These are phyloP conservation scores for Yoshiicerus persimilis DNA, from an alignment of 1,140 invertebrate species.

Conservation along the genomic window DNA sequence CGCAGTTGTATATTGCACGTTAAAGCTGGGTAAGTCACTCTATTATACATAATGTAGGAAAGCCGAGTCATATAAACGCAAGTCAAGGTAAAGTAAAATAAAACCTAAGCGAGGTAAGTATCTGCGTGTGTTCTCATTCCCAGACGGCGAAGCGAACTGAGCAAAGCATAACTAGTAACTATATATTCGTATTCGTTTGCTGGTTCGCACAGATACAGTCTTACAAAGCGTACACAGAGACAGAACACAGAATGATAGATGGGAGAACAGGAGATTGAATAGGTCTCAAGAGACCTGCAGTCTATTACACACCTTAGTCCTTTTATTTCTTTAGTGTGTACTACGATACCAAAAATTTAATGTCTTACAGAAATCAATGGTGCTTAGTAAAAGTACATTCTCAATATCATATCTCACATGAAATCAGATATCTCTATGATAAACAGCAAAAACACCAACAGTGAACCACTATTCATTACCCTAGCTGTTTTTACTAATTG, in stretches of 20 bases:
- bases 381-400: not conserved
- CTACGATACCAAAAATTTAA: not conserved
- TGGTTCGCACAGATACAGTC: not conserved
- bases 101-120: not conserved
- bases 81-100: not conserved
- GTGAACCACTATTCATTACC: no score
- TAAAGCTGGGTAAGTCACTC: not conserved
- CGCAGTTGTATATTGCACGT: not conserved
- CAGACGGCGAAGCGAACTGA: not conserved
- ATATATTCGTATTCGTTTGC: not conserved
- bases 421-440: not conserved
- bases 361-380: not conserved
- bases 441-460: no score
- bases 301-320: not conserved
- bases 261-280: conserved; percentile 8
- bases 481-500: no score
- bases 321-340: not conserved
- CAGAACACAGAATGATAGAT: conserved; percentile 4
- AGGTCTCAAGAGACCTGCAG: not conserved
- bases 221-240: not conserved
- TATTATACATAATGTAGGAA: not conserved
- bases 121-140: conserved; percentile 1
- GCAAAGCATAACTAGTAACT: not conserved
- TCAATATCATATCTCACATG: not conserved
- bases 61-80: not conserved